Conservation (phyloP, 2,797 vertebrate genomes). For the Denticeps clupeoides region DNA sequence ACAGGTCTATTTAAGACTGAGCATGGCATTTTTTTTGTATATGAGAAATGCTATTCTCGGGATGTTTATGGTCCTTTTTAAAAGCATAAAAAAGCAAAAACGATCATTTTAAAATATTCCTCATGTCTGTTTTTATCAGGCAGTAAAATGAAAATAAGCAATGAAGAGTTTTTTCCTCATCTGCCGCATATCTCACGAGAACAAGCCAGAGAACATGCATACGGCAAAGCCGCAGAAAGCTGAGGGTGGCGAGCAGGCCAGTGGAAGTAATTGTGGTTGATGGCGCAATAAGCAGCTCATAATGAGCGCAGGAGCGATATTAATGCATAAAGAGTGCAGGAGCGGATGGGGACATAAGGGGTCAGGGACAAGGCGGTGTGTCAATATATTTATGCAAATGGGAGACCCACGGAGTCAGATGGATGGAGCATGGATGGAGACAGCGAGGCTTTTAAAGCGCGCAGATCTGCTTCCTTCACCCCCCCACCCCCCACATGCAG, state of each 20-base stretch:
- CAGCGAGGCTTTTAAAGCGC: constrained; percentile 13
- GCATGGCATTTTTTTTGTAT: too few relatives aligned
- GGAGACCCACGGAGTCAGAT: constrained; percentile 19
- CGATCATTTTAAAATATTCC: too few relatives aligned
- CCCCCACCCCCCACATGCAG: constrained; percentile 1
- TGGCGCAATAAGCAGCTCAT: constrained; percentile 14
- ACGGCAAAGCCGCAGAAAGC: too few relatives aligned
- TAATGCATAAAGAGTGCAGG: constrained; percentile 6
- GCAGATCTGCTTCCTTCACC: constrained; percentile 9
- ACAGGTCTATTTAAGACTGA: too few relatives aligned
- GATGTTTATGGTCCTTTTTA: too few relatives aligned
- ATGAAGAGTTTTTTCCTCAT: too few relatives aligned
- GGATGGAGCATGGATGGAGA: constrained; percentile 10
- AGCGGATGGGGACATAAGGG: neutral
- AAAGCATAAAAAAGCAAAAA: too few relatives aligned
- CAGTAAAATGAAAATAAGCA: too few relatives aligned
- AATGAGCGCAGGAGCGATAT: constrained; percentile 2
- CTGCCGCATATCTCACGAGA: too few relatives aligned
- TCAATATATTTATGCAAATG: constrained; percentile 24
- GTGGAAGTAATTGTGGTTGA: constrained; percentile 19
- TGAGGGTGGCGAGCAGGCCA: neutral
- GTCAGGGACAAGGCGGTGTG: constrained; percentile 10
- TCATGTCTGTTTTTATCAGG: too few relatives aligned
- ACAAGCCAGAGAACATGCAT: too few relatives aligned
- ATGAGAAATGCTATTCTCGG: too few relatives aligned